These are phyloP conservation scores for Xerus rutilus DNA, from an alignment of 2,797 vertebrate species.

Conservation along the genomic window DNA sequence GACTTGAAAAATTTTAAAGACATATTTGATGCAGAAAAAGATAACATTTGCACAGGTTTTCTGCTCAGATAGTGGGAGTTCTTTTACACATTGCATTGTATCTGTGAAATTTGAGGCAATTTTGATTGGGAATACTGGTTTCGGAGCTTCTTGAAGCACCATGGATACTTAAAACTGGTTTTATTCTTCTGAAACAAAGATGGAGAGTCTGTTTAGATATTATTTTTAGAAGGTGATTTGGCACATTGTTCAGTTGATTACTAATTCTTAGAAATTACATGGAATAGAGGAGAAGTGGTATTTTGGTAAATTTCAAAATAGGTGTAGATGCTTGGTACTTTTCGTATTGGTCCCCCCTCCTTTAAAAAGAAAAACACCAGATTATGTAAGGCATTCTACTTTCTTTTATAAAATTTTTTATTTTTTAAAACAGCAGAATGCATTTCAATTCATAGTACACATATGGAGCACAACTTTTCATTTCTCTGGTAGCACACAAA, in stretches of 20 bases:
- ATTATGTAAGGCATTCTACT: not conserved
- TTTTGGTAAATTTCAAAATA: conserved; percentile 38
- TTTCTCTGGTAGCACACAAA: too few relatives aligned
- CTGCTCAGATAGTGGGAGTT: conserved; percentile 23
- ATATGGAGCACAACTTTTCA: too few relatives aligned
- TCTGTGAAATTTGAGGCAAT: conserved; percentile 32
- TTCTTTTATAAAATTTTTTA: not conserved
- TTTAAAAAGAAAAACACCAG: too few relatives aligned
- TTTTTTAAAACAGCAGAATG: too few relatives aligned
- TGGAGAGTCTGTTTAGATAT: not conserved
- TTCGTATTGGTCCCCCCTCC: not conserved
- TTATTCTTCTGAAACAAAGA: conserved; percentile 18
- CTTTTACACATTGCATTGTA: not conserved
- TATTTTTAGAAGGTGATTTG: not conserved
- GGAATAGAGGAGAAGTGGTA: not conserved
- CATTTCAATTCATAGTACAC: too few relatives aligned
- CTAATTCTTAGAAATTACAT: conserved; percentile 45
- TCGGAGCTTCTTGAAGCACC: conserved; percentile 18
- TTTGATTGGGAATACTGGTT: not conserved
- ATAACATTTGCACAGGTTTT: not conserved
- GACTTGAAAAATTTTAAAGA: conserved; percentile 28
- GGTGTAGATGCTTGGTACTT: not conserved
- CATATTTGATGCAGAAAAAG: conserved; percentile 17
- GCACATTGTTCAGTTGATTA: conserved; percentile 8
- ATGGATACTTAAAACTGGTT: conserved; percentile 8